A percentile compares a stretch with the other conserved stretches of the same genome.
phyloP scores from a whole-genome alignment of 2,797 vertebrate genomes.

The Alosa sapidissima region DNA sequence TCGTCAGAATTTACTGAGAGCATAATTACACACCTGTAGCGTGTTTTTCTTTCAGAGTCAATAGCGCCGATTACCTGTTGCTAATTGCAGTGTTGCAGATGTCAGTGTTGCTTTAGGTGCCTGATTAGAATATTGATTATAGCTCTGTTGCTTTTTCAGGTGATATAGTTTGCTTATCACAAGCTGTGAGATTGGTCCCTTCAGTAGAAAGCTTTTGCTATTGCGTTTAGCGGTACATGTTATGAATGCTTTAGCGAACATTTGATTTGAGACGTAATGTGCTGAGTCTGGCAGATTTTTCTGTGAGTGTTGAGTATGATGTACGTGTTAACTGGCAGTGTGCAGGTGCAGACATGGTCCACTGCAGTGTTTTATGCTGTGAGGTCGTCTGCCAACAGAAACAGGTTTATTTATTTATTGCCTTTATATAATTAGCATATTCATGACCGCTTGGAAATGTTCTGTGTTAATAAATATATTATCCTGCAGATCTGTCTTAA shows the following conservation, averaged over 20 bases:
- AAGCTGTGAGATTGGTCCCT: neutral
- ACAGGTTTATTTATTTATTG: neutral
- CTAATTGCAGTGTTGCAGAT: neutral
- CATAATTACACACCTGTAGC: neutral
- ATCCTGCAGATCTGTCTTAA: conserved; percentile 8
- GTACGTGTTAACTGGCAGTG: neutral
- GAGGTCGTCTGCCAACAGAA: neutral
- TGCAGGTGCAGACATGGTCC: neutral
- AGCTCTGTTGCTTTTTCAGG: conserved; percentile 5
- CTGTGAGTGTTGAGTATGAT: neutral
- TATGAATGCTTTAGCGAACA: neutral
- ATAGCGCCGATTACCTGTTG: neutral
- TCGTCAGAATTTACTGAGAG: neutral
- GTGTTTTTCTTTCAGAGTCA: neutral
- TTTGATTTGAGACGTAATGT: neutral
- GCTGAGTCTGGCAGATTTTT: neutral
- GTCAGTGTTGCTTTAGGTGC: neutral
- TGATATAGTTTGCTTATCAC: neutral
- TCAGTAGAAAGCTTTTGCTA: neutral
- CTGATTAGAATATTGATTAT: neutral
- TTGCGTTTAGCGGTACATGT: neutral
- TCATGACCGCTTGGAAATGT: neutral
- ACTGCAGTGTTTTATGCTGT: neutral
- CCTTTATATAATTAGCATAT: conserved; percentile 13
- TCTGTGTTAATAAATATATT: conserved; percentile 17